A percentile compares a stretch with the other conserved stretches of the same genome.
These are phyloP conservation scores for Drosophila carrolli DNA, from an alignment of 1,140 invertebrate species.

Conservation along the genomic window DNA sequence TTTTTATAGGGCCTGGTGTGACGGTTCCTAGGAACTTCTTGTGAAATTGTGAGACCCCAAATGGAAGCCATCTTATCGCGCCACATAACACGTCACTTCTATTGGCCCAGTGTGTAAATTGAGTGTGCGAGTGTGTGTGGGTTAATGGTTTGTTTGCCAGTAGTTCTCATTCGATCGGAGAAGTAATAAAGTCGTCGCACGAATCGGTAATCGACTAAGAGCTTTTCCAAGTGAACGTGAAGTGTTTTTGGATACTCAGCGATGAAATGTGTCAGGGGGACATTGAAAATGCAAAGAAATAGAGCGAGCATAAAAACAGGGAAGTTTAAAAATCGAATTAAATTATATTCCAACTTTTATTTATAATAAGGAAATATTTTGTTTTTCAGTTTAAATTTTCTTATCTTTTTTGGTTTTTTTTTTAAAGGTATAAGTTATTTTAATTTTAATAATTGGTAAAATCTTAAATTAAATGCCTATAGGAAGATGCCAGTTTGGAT, in stretches of 20 bases:
- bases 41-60: conserved; percentile 43
- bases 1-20: conserved; percentile 15
- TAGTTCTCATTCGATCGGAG: conserved; percentile 29
- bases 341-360: not conserved
- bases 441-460: too few relatives aligned
- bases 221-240: conserved; percentile 22
- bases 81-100: conserved; percentile 25
- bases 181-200: conserved; percentile 29
- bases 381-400: not conserved
- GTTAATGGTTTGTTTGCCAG: conserved; percentile 32
- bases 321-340: not conserved
- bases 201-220: conserved; percentile 24
- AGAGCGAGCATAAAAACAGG: not conserved
- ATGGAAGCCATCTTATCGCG: conserved; percentile 26
- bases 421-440: too few relatives aligned
- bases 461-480: too few relatives aligned
- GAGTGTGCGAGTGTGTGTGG: conserved; percentile 9
- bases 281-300: not conserved
- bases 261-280: conserved; percentile 12
- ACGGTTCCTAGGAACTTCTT: conserved; percentile 29
- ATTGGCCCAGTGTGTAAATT: conserved; percentile 26
- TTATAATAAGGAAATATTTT: not conserved
- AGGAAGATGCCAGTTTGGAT: too few relatives aligned
- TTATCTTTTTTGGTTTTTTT: too few relatives aligned
- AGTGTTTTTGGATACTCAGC: not conserved